phyloP scores from a whole-genome alignment of 2,888 invertebrate genomes.

The Ecdyonurus torrentis region DNA sequence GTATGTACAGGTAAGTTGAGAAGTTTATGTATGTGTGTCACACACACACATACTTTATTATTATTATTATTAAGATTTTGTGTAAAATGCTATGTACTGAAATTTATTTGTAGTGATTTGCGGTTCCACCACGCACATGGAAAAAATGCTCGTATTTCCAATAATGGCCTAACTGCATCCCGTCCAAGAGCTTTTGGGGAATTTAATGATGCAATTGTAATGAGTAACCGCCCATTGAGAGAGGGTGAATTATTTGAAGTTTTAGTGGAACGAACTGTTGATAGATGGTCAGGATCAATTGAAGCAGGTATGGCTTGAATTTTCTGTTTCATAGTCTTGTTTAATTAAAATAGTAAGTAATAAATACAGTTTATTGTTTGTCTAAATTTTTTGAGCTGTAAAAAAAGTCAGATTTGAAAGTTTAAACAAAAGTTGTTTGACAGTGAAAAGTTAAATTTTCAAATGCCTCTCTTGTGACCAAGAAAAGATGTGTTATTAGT shows the following conservation, averaged over 20 bases:
- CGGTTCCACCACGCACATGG: conserved; percentile 83
- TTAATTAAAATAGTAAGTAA: no score
- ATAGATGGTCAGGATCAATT: conserved; percentile 83
- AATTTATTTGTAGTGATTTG: conserved; percentile 57
- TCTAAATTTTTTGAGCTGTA: no score
- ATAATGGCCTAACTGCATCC: conserved; percentile 68
- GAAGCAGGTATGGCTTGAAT: conserved; percentile 52
- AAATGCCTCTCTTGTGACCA: no score
- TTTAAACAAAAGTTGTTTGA: background rate
- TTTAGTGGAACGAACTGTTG: conserved; percentile 75
- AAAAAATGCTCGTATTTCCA: conserved; percentile 68
- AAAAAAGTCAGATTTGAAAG: no score
- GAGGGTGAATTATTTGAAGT: conserved; percentile 89
- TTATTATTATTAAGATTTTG: no score
- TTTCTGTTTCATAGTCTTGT: background rate
- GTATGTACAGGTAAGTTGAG: conserved; percentile 37
- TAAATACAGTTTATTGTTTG: no score
- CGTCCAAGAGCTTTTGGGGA: conserved; percentile 77
- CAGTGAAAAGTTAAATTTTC: no score
- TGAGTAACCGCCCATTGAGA: conserved; percentile 71
- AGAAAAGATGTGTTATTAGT: no score
- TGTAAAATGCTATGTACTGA: no score
- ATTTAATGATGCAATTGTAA: conserved; percentile 88
- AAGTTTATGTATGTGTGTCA: no score
- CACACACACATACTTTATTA: no score